phyloP scores from a whole-genome alignment of 2,888 invertebrate genomes.

The Ophion ellenae region DNA sequence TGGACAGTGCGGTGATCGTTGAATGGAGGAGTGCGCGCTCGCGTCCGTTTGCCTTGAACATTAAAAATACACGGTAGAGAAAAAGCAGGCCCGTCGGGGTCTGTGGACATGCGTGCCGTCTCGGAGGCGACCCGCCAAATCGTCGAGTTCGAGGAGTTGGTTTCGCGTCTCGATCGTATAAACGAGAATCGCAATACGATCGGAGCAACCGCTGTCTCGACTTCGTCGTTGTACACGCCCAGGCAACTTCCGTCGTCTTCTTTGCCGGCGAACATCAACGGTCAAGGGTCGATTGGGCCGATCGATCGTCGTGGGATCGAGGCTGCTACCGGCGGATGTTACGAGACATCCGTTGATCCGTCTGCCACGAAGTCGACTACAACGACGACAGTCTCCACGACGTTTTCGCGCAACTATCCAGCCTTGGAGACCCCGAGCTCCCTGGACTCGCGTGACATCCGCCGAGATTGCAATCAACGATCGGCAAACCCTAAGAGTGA shows the following conservation, averaged over 20 bases:
- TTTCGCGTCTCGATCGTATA: slow-evolving; percentile 81
- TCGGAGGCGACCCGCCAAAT: slow-evolving; percentile 80
- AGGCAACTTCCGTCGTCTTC: slow-evolving; percentile 53
- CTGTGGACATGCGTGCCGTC: slow-evolving; percentile 76
- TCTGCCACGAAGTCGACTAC: slow-evolving; percentile 40
- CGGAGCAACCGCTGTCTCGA: slow-evolving; percentile 18
- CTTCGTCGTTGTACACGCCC: slow-evolving; percentile 41
- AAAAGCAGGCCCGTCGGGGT: slow-evolving; percentile 17
- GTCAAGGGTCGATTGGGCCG: neutral
- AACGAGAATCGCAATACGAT: slow-evolving; percentile 72
- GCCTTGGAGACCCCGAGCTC: neutral
- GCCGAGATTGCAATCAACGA: slow-evolving; percentile 4
- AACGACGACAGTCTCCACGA: slow-evolving; percentile 17
- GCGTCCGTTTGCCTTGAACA: neutral
- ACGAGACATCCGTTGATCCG: slow-evolving; percentile 58
- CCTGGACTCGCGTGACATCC: slow-evolving; percentile 1
- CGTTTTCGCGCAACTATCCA: slow-evolving; percentile 7
- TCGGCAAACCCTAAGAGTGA: neutral
- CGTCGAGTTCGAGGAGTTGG: slow-evolving; percentile 82
- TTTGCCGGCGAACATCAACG: slow-evolving; percentile 14
- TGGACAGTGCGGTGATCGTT: neutral
- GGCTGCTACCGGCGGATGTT: slow-evolving; percentile 1
- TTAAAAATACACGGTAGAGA: neutral
- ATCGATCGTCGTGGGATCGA: neutral
- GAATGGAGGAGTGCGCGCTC: neutral